Percentiles rank a stretch among this genome's conserved stretches.
Evolutionary conservation across 2,888 invertebrate species (phyloP).

Genomic region (Proisotoma minuta): DNA sequence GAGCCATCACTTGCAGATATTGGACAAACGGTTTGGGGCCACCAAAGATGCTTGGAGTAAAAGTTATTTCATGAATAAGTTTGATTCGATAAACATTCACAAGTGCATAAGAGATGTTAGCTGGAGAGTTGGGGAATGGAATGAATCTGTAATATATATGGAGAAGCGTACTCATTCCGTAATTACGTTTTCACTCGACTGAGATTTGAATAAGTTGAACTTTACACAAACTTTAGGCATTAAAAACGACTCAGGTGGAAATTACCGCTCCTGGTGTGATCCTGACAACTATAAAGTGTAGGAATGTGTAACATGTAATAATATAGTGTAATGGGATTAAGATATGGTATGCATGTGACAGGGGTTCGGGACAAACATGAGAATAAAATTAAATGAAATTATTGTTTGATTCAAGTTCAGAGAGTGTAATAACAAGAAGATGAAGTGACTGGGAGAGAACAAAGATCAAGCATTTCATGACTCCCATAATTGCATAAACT

Average conservation of each 20-base stretch:
- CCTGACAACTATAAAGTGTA: background rate
- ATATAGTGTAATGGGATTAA: background rate
- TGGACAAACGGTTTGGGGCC: too few relatives aligned
- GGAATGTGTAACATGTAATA: background rate
- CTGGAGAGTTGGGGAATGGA: background rate
- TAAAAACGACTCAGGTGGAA: constrained; percentile 14
- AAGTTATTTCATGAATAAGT: background rate
- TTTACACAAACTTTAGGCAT: constrained; percentile 7
- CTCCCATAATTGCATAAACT: background rate
- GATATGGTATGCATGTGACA: constrained; percentile 1
- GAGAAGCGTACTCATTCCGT: background rate
- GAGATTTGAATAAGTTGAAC: background rate
- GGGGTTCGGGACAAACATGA: background rate
- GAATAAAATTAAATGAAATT: constrained; percentile 4
- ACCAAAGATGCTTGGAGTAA: too few relatives aligned
- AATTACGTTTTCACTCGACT: constrained; percentile 5
- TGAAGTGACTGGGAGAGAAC: background rate
- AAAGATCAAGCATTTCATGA: background rate
- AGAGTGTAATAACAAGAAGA: constrained; percentile 2
- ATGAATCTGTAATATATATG: too few relatives aligned
- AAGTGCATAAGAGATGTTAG: background rate
- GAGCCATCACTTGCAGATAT: too few relatives aligned
- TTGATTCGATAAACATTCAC: constrained; percentile 9
- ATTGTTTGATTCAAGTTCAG: background rate
- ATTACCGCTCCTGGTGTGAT: constrained; percentile 1